Evolutionary conservation across 2,113 vertebrate species (phyloP).

Genomic region (Accipiter cooperii): DNA sequence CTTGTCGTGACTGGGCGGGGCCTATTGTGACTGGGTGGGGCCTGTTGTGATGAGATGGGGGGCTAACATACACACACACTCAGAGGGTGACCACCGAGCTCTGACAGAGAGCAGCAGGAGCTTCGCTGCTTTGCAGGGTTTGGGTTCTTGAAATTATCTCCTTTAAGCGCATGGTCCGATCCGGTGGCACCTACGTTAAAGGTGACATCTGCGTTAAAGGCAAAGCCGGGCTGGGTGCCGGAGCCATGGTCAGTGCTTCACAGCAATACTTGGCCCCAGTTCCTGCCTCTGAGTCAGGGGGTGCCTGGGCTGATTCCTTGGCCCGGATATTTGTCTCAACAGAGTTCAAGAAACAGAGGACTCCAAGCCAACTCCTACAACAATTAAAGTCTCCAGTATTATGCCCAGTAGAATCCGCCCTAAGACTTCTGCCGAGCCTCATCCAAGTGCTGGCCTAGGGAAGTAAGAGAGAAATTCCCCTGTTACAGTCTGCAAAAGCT

Average conservation of each 20-base stretch:
- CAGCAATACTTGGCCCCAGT: neutral
- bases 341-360: neutral
- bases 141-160: neutral
- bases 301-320: neutral
- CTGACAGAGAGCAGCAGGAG: fast-evolving
- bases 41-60: fast-evolving
- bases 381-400: neutral
- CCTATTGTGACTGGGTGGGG: neutral
- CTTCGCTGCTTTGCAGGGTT: neutral
- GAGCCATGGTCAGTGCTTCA: neutral
- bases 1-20: neutral
- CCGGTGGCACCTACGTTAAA: neutral
- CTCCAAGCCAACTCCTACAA: neutral
- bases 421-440: neutral
- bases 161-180: fast-evolving
- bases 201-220: neutral
- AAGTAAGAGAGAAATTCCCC: neutral
- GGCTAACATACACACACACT: neutral
- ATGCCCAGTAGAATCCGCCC: neutral
- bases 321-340: neutral
- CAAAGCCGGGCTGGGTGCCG: neutral
- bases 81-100: neutral
- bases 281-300: neutral
- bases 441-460: neutral
- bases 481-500: neutral